Conservation (phyloP, 2,797 vertebrate species). For the Leptodactylus fallax region DNA sequence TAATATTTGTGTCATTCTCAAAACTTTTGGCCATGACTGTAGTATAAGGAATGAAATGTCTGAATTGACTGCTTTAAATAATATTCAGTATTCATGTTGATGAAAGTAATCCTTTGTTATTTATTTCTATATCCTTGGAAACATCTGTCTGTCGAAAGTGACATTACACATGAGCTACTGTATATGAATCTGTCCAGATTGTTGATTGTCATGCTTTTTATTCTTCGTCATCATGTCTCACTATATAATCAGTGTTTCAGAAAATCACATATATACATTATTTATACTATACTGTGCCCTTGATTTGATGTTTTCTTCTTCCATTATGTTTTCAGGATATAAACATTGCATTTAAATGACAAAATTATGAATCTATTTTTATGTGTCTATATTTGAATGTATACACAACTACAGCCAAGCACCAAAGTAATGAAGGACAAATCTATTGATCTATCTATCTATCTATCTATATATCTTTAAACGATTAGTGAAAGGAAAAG, state of each 20-base stretch:
- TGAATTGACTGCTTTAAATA: not conserved
- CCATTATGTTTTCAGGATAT: too few species aligned
- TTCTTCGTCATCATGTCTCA: conserved; percentile 16
- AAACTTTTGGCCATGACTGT: too few species aligned
- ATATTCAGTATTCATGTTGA: not conserved
- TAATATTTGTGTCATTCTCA: too few species aligned
- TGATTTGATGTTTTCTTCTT: not conserved
- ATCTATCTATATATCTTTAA: not conserved
- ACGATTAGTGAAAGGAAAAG: not conserved
- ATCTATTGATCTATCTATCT: too few species aligned
- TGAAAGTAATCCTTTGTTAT: not conserved
- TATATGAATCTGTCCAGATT: not conserved
- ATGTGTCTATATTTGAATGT: too few species aligned
- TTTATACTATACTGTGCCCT: not conserved
- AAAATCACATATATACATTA: conserved; percentile 22
- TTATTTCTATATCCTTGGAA: not conserved
- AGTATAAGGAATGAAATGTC: not conserved
- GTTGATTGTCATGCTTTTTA: conserved; percentile 23
- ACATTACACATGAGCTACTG: not conserved
- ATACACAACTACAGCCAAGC: too few species aligned
- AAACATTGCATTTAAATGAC: too few species aligned
- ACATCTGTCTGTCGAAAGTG: not conserved
- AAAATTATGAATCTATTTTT: too few species aligned
- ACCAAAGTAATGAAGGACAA: too few species aligned
- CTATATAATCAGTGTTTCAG: not conserved